These are phyloP conservation scores for Rhabdomys pumilio DNA, from an alignment of 2,797 vertebrate species.

Conservation along the genomic window DNA sequence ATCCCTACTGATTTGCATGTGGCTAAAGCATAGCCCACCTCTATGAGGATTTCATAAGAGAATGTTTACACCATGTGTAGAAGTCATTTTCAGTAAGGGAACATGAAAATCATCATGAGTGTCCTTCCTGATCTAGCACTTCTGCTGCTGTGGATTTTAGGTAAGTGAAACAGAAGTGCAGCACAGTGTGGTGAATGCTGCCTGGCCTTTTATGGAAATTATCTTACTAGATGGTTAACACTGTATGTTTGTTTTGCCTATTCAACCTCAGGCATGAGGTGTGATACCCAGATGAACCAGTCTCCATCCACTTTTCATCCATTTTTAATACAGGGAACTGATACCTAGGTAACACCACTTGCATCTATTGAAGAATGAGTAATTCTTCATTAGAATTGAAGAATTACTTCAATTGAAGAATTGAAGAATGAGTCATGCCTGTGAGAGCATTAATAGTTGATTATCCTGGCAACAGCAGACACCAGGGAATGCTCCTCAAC, in stretches of 20 bases:
- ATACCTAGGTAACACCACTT: background rate
- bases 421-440: background rate
- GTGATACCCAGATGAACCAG: background rate
- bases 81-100: background rate
- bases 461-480: background rate
- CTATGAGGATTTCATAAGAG: background rate
- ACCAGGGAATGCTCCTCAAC: background rate
- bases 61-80: background rate
- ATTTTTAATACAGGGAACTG: no score
- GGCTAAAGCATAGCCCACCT: background rate
- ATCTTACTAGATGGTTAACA: background rate
- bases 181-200: background rate
- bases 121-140: background rate
- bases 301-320: background rate
- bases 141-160: background rate
- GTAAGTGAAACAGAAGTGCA: background rate
- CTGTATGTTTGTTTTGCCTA: background rate
- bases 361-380: background rate
- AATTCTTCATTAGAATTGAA: background rate
- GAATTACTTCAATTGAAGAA: no score
- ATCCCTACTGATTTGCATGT: background rate
- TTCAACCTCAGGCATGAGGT: background rate
- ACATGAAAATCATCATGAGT: background rate
- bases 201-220: background rate
- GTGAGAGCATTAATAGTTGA: background rate